Conservation (phyloP, 2,888 invertebrate species). For the Allolobophora icterica region DNA sequence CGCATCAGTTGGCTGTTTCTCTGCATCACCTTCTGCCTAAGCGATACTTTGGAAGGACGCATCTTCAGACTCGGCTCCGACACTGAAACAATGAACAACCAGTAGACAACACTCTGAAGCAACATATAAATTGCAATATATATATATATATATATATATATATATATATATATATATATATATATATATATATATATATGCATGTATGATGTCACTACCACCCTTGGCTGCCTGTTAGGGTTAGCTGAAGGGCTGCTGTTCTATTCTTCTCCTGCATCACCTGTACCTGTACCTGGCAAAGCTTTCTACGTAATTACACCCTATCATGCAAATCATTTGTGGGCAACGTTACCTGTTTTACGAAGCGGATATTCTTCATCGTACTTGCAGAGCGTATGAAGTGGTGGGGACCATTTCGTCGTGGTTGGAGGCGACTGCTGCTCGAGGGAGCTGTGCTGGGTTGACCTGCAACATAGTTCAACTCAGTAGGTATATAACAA, state of each 20-base stretch:
- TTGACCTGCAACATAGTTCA: conserved; percentile 32
- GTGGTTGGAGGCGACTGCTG: conserved; percentile 60
- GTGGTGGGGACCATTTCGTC: conserved; percentile 65
- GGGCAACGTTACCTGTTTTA: conserved; percentile 80
- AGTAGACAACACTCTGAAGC: neutral
- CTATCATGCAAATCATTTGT: neutral
- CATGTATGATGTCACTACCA: too few relatives aligned
- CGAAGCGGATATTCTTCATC: conserved; percentile 87
- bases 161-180: too few relatives aligned
- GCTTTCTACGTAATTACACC: neutral
- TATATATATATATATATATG: neutral
- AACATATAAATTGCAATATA: neutral
- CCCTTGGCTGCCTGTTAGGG: too few relatives aligned
- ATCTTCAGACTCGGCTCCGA: conserved; percentile 49
- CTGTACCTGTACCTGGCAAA: neutral
- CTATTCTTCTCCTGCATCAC: too few relatives aligned
- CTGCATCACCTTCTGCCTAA: conserved; percentile 45
- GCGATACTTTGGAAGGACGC: conserved; percentile 40
- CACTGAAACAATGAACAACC: conserved; percentile 34
- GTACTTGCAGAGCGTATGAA: conserved; percentile 69
- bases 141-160: too few relatives aligned
- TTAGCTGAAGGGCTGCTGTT: too few relatives aligned
- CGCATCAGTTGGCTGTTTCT: conserved; percentile 43
- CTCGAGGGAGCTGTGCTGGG: conserved; percentile 59
- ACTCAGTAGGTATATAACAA: too few relatives aligned